Evolutionary conservation across 2,797 vertebrate species (phyloP), one percentile per base, ranked within the genome.

Genomic region (Choloepus didactylus): DNA sequence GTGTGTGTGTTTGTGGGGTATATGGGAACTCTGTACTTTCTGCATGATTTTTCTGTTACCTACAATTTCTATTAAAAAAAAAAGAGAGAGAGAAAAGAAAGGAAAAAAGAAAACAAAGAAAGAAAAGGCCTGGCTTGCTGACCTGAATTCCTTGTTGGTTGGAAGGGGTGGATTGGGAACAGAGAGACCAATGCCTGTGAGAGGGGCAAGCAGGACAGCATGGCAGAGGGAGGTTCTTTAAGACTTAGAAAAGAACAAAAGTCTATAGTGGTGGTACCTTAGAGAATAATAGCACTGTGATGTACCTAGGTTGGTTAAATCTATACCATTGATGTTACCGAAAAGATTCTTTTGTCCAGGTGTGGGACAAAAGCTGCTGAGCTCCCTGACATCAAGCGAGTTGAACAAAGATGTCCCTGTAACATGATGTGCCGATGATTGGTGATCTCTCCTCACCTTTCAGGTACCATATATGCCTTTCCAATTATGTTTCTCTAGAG

Each of bases 361-460:
- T 70, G 6, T 92, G 56, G 69, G 60, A 90, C 60, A 38, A 67
- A 87, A 87, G 66, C 8, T 75, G 23, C 60, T 91, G 44, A 76
- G 69, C 23, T 93, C 9, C 23, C 44, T 87, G 70, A 90, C 69
- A 77, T 83, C 1, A 31, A 87, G 62, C 69, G 21, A 56, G 25
- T 44, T 54, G 44, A 88, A 75, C 44, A 75, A n/a, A 62, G 35
- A 62, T 89, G 23, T 67, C 96, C 44, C 41, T 86, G n/a, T 64
- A 87, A 73, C 19, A 25, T 51, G 11, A 21, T 25, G n/a, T 15
- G 4, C 49, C 51, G 38, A 70, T 83, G 27, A 82, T 46, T 73
- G 90, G 60, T 75, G 31, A 75, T 89, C 41, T 87, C 19, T n/a
- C 70, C 31, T 96, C 46, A 29, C 12, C 66, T 59, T 85, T 80